phyloP scores from a whole-genome alignment of 2,888 invertebrate species.

The Hypena proboscidalis region DNA sequence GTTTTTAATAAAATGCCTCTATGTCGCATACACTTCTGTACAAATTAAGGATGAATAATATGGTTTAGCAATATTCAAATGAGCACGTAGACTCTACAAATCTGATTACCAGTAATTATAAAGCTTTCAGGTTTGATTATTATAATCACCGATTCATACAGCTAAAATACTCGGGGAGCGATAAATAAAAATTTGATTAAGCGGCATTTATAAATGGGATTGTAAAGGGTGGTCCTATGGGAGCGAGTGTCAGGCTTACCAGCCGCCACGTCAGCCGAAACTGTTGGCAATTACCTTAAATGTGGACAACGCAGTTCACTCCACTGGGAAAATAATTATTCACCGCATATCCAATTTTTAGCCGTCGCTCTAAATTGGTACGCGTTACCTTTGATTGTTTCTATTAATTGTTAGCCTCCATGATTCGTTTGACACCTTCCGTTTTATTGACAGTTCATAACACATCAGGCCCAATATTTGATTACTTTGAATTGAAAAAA shows the following conservation, averaged over 20 bases:
- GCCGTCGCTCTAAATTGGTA: conserved; percentile 68
- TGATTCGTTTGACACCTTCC: conserved; percentile 18
- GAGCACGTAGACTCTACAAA: conserved; percentile 2
- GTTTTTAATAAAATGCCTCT: no score
- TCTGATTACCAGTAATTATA: conserved; percentile 38
- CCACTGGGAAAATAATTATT: conserved; percentile 82
- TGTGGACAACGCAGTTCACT: conserved; percentile 80
- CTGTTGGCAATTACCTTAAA: conserved; percentile 84
- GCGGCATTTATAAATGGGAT: conserved; percentile 80
- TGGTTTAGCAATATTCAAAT: conserved; percentile 5
- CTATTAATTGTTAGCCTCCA: conserved; percentile 57
- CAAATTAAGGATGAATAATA: no score
- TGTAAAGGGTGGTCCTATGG: conserved; percentile 77
- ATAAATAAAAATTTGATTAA: conserved; percentile 79
- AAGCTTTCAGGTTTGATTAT: conserved; percentile 36
- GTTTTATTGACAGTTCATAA: conserved; percentile 5
- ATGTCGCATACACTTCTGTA: no score
- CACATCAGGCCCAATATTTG: not conserved
- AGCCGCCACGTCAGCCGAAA: conserved; percentile 80
- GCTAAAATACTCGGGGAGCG: conserved; percentile 49
- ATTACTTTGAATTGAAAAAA: not conserved
- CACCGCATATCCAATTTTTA: conserved; percentile 80
- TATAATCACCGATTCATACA: conserved; percentile 37
- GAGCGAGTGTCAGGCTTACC: conserved; percentile 77
- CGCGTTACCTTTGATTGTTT: conserved; percentile 67